Evolutionary conservation across 2,113 vertebrate species (phyloP), one percentile per base, ranked within the genome.

Genomic region (Notarius lentiginosus): DNA sequence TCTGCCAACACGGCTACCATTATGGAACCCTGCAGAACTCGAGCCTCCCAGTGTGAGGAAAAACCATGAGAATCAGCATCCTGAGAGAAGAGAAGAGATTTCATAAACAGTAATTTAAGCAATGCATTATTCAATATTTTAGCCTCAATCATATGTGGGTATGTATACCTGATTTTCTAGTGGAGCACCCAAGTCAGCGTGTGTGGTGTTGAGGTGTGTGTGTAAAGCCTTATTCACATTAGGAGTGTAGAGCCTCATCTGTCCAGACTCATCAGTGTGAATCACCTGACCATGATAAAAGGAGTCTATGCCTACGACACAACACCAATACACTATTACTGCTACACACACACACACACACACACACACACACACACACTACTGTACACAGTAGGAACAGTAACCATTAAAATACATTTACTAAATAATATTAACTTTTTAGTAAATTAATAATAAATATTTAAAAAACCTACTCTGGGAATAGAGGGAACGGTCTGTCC

Each of bases 11-110:
- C 89, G 1, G 96, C 92, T 0, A 92, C 82, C 96, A 97, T 97
- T 83, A 96, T 92, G 80, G 96, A 97, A 0, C 95, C 95, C 89
- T 93, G 95, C 41, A 97, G 89, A 65, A 96, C 77, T 10, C 95
- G 90, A 80, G 95, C 91, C 93, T 97, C 96, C 96, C 96, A 97
- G 89, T 97, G 96, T 41, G 96, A 97, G n/a, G 97, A 97, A 30
- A 81, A 60, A 9, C 86, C 87, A 41, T 83, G 75, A 8, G 85
- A 61, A 79, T 86, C 79, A 20, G 30, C 91, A 20, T 91, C 94
- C 95, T 95, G 87, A 85, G 7, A 66, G 2, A 47, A 82, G 47
- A 49, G 88, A 86, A 72, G n/a, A 65, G 41, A 82, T 58, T 30
- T 41, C 18, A 80, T 8, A 80, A 41, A 34, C 7, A 5, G 4